phyloP scores from a whole-genome alignment of 2,888 invertebrate genomes.

The Cataglyphis altisquamis region DNA sequence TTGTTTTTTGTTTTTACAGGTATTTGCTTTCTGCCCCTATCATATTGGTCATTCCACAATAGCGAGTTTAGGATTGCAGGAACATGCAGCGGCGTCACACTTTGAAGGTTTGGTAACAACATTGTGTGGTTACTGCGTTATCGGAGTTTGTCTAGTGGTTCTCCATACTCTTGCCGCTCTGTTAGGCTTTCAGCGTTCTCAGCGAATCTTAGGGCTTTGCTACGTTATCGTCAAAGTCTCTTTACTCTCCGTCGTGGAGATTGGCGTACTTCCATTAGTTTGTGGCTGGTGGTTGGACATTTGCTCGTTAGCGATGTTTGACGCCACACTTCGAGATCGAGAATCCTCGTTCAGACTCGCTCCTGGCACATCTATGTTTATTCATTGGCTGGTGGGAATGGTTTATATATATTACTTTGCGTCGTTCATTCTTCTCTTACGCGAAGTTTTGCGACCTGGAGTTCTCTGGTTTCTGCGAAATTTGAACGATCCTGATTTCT shows the following conservation, averaged over 20 bases:
- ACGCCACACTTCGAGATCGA: slow-evolving; percentile 95
- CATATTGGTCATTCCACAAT: slow-evolving; percentile 96
- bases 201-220: slow-evolving; percentile 95
- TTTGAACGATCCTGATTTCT: slow-evolving; percentile 99
- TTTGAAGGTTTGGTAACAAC: slow-evolving; percentile 98
- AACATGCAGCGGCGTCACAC: slow-evolving; percentile 91
- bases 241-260: slow-evolving; percentile 97
- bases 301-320: slow-evolving; percentile 97
- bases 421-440: slow-evolving; percentile 95
- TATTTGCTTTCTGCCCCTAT: slow-evolving; percentile 98
- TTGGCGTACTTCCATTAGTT: slow-evolving; percentile 97
- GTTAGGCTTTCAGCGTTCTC: slow-evolving; percentile 92
- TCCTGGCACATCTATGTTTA: slow-evolving; percentile 98
- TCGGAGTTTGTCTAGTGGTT: slow-evolving; percentile 93
- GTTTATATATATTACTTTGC: slow-evolving; percentile 99
- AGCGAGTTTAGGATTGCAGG: slow-evolving; percentile 90
- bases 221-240: slow-evolving; percentile 97
- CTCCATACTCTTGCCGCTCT: slow-evolving; percentile 94
- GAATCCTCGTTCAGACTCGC: slow-evolving; percentile 95
- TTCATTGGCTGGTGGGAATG: slow-evolving; percentile 99
- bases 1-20: slow-evolving; percentile 81
- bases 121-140: slow-evolving; percentile 96
- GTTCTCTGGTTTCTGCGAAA: slow-evolving; percentile 99
- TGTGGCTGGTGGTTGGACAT: slow-evolving; percentile 99
- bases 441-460: slow-evolving; percentile 98